Percentiles rank a stretch among this genome's conserved stretches.
Conservation (phyloP, 2,113 vertebrate genomes). For the Terrapene triunguis region DNA sequence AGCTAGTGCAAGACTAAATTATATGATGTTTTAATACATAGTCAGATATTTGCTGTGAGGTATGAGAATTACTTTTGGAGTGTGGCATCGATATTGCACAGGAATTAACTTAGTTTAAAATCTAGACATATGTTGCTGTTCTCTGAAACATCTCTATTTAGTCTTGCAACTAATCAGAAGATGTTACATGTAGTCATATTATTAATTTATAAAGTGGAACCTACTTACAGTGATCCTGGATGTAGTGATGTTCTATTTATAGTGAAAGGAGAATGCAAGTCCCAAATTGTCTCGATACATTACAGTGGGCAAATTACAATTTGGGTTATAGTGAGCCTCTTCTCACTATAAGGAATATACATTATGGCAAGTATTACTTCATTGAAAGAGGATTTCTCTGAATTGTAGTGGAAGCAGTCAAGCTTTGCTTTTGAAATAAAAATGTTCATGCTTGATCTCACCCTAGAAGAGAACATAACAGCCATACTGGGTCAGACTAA, state of each 20-base stretch:
- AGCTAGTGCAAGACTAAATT: not conserved
- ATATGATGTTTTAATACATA: not conserved
- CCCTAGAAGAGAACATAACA: not conserved
- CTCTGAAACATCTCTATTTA: not conserved
- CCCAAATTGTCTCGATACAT: not conserved
- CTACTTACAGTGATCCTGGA: fast-evolving
- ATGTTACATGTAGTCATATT: not conserved
- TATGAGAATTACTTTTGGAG: not conserved
- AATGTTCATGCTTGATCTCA: not conserved
- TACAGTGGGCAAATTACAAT: not conserved
- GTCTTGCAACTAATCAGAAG: not conserved
- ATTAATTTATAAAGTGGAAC: not conserved
- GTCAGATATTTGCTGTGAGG: not conserved
- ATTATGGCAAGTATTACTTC: not conserved
- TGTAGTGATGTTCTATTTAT: not conserved
- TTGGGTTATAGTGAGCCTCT: not conserved
- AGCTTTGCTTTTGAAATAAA: not conserved
- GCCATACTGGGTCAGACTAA: too few relatives aligned
- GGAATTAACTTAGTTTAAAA: not conserved
- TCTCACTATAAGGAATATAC: not conserved
- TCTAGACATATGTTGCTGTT: not conserved
- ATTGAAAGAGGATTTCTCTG: not conserved
- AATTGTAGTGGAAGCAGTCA: not conserved
- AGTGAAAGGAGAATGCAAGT: not conserved
- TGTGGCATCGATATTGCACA: not conserved